Conservation (phyloP, 1,140 invertebrate species). For the Drosophila leontia region DNA sequence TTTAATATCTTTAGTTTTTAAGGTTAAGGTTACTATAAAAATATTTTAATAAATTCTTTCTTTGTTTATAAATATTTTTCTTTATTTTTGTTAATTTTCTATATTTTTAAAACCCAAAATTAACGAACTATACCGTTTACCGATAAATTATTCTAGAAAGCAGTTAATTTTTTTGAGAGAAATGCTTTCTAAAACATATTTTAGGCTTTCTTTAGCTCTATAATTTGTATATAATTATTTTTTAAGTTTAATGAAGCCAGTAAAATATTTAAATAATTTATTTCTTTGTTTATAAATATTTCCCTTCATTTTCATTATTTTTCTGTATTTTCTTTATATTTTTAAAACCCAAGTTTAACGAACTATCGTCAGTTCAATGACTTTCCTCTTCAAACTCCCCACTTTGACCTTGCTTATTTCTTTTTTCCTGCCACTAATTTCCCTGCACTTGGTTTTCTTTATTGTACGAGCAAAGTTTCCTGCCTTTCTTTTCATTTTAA, state of each 20-base stretch:
- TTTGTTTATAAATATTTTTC: not conserved
- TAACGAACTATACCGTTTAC: conserved; percentile 15
- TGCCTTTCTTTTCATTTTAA: conserved; percentile 67
- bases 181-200: not conserved
- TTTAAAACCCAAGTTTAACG: conserved; percentile 7
- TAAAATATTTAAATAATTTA: not conserved
- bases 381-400: conserved; percentile 27
- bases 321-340: not conserved
- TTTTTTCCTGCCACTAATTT: conserved; percentile 35
- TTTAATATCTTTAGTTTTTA: not conserved
- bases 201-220: not conserved
- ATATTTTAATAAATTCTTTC: not conserved
- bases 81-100: not conserved
- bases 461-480: conserved; percentile 30
- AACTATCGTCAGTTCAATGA: conserved; percentile 34
- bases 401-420: conserved; percentile 26
- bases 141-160: not conserved
- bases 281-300: not conserved
- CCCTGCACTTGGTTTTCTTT: conserved; percentile 27
- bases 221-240: not conserved
- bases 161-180: not conserved
- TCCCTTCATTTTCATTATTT: not conserved
- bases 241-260: not conserved
- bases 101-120: not conserved
- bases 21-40: not conserved